Percentiles rank a stretch among this genome's conserved stretches.
Conservation (phyloP, 2,888 invertebrate species). For the Latrodectus hesperus region DNA sequence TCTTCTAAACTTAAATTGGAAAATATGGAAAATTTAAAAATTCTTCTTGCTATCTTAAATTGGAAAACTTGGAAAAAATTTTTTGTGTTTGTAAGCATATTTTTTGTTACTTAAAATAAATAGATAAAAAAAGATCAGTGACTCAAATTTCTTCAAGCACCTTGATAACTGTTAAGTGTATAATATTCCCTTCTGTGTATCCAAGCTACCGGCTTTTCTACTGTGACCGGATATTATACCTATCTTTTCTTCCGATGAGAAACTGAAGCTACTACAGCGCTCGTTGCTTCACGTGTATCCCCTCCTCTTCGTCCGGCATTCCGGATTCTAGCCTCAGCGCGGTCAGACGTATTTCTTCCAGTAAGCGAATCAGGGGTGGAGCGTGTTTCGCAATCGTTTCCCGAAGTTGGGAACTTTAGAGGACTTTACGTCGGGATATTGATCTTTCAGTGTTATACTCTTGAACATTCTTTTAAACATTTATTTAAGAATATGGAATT, state of each 20-base stretch:
- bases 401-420: constrained; percentile 17
- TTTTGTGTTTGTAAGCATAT: too few species aligned
- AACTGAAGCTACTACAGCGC: constrained; percentile 27
- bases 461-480: too few species aligned
- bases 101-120: not conserved
- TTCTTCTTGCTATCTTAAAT: too few species aligned
- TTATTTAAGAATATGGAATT: too few species aligned
- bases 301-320: constrained; percentile 24
- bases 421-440: not conserved
- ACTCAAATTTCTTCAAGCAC: not conserved
- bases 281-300: constrained; percentile 8
- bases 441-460: too few species aligned
- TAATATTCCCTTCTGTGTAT: not conserved
- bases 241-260: not conserved
- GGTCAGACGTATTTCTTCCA: constrained; percentile 8
- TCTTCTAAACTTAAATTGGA: too few species aligned
- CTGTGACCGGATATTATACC: not conserved
- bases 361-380: not conserved
- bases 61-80: too few species aligned
- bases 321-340: constrained; percentile 5
- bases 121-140: too few species aligned
- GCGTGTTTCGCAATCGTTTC: not conserved
- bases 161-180: not conserved
- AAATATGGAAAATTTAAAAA: too few species aligned
- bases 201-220: not conserved